Evolutionary conservation across 1,140 invertebrate genomes (phyloP).

Genomic region (Potamilus streckersoni): DNA sequence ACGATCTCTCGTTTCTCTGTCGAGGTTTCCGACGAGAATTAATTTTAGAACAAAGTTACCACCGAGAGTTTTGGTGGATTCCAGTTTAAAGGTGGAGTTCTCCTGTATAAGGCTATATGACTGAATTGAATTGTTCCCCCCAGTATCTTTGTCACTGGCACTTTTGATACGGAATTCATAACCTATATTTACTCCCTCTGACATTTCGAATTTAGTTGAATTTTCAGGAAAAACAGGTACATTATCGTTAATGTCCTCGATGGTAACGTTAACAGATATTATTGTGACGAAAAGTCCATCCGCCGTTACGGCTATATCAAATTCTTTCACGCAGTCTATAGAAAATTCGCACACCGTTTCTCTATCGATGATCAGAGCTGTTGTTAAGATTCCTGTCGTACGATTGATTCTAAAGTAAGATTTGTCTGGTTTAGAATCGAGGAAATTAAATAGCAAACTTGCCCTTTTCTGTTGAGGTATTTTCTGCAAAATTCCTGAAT

Average conservation of each 20-base stretch:
- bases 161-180: conserved; percentile 19
- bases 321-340: conserved; percentile 33
- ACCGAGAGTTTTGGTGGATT: not conserved
- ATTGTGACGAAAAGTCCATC: conserved; percentile 27
- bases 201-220: conserved; percentile 9
- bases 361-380: conserved; percentile 43
- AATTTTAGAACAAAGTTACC: conserved; percentile 11
- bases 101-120: conserved; percentile 7
- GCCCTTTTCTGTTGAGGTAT: conserved; percentile 6
- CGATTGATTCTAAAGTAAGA: conserved; percentile 15
- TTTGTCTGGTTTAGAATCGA: conserved; percentile 2
- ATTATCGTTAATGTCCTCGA: conserved; percentile 32
- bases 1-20: conserved; percentile 17
- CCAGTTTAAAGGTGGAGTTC: conserved; percentile 13
- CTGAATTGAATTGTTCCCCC: conserved; percentile 21
- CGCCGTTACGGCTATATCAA: conserved; percentile 44
- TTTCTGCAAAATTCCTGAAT: conserved; percentile 1
- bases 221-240: conserved; percentile 22
- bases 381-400: conserved; percentile 19
- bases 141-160: conserved; percentile 29
- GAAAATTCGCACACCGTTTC: conserved; percentile 43
- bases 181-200: conserved; percentile 11
- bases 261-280: conserved; percentile 14
- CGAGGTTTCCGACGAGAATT: conserved; percentile 6
- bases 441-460: conserved; percentile 15